Evolutionary conservation across 2,113 vertebrate species (phyloP).

Genomic region (Rutilus rutilus): DNA sequence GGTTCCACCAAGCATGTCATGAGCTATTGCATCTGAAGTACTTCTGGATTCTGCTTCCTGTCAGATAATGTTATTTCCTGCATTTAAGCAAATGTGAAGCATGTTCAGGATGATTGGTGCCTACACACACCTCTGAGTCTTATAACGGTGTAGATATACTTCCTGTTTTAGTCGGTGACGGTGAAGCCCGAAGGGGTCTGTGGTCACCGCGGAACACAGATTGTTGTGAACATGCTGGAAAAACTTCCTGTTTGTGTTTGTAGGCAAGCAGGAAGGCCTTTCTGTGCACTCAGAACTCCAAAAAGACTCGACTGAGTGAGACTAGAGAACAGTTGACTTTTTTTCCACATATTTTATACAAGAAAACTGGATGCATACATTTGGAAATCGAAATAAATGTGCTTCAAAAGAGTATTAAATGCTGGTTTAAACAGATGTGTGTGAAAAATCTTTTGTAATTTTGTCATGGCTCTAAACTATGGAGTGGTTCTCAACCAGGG

Average conservation of each 20-base stretch:
- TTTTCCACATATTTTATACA: conserved; percentile 65
- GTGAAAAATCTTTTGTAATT: conserved; percentile 63
- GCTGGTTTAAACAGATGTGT: conserved; percentile 66
- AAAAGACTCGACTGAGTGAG: conserved; percentile 54
- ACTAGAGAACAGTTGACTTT: conserved; percentile 46
- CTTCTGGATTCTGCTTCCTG: conserved; percentile 68
- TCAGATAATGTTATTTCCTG: conserved; percentile 61
- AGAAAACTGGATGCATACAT: conserved; percentile 68
- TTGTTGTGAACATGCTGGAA: conserved; percentile 53
- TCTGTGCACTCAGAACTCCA: conserved; percentile 70
- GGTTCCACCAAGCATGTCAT: conserved; percentile 17
- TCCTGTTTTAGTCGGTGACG: conserved; percentile 42
- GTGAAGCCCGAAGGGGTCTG: conserved; percentile 20
- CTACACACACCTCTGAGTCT: conserved; percentile 26
- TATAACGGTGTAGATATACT: conserved; percentile 22
- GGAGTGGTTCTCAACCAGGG: not conserved
- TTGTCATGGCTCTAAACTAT: conserved; percentile 50
- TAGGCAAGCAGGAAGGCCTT: conserved; percentile 70
- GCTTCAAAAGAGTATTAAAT: conserved; percentile 68
- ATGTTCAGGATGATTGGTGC: conserved; percentile 45
- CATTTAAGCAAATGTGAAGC: conserved; percentile 63
- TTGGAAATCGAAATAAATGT: conserved; percentile 65
- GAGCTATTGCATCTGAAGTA: conserved; percentile 59
- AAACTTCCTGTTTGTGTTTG: conserved; percentile 73
- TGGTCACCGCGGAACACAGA: conserved; percentile 43